Evolutionary conservation across 2,113 vertebrate species (phyloP).

Genomic region (Gracilinanus agilis): DNA sequence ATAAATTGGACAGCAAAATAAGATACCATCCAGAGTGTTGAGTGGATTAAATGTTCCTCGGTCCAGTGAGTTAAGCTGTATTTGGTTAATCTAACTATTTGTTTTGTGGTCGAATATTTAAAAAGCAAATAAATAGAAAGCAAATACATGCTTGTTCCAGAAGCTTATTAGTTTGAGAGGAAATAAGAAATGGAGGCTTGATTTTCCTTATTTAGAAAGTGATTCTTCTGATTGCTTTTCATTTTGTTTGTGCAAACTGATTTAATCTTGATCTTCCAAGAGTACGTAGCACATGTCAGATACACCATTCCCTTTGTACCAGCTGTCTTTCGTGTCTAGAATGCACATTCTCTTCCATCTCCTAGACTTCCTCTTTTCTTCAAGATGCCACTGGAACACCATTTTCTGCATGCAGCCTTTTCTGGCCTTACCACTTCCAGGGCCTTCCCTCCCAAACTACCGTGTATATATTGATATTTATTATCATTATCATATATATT

Average conservation of each 20-base stretch:
- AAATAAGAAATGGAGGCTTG: background rate
- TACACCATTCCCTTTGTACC: background rate
- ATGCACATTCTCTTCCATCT: background rate
- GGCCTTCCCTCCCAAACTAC: background rate
- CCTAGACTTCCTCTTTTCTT: background rate
- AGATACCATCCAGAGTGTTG: background rate
- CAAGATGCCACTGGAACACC: background rate
- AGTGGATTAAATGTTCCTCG: background rate
- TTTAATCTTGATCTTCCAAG: background rate
- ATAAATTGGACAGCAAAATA: background rate
- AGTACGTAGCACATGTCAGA: background rate
- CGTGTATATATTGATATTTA: background rate
- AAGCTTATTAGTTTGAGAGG: background rate
- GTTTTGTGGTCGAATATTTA: background rate
- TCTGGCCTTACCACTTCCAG: background rate
- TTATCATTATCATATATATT: background rate
- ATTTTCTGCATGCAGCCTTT: background rate
- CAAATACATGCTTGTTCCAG: background rate
- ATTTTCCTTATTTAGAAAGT: slow-evolving; percentile 25
- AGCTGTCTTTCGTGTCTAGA: background rate
- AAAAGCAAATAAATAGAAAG: background rate
- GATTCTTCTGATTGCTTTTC: background rate
- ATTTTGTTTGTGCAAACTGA: slow-evolving; percentile 39
- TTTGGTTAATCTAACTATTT: background rate
- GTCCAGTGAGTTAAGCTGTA: background rate